Evolutionary conservation across 2,888 invertebrate species (phyloP).

Genomic region (Operophtera brumata): DNA sequence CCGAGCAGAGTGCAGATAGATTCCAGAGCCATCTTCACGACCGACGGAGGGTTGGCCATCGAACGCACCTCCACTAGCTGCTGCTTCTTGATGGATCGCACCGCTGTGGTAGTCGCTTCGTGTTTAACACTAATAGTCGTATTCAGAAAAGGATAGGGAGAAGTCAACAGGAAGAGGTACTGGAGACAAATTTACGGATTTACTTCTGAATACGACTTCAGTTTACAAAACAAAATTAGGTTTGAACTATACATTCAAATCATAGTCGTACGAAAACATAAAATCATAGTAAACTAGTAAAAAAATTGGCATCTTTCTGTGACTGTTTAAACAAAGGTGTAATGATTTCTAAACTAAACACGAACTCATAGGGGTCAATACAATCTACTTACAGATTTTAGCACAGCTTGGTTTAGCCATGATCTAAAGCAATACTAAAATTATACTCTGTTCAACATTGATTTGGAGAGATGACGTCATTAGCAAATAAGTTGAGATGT

Average conservation of each 20-base stretch:
- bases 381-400: constrained; percentile 1
- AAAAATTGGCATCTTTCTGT: constrained; percentile 31
- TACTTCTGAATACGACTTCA: constrained; percentile 18
- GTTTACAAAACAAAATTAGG: background rate
- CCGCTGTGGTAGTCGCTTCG: constrained; percentile 82
- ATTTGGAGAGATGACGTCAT: background rate
- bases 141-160: constrained; percentile 10
- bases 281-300: constrained; percentile 3
- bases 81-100: constrained; percentile 97
- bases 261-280: constrained; percentile 4
- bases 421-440: background rate
- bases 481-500: background rate
- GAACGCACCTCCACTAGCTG: constrained; percentile 96
- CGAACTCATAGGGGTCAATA: background rate
- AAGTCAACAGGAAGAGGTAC: background rate
- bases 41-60: constrained; percentile 96
- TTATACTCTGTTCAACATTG: constrained; percentile 5
- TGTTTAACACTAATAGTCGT: constrained; percentile 49
- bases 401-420: background rate
- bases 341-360: constrained; percentile 22
- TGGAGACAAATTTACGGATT: background rate
- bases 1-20: constrained; percentile 96
- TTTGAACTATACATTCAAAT: background rate
- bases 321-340: constrained; percentile 19
- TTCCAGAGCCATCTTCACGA: constrained; percentile 96